Conservation (phyloP, 2,113 vertebrate species). For the Clarias magur region DNA sequence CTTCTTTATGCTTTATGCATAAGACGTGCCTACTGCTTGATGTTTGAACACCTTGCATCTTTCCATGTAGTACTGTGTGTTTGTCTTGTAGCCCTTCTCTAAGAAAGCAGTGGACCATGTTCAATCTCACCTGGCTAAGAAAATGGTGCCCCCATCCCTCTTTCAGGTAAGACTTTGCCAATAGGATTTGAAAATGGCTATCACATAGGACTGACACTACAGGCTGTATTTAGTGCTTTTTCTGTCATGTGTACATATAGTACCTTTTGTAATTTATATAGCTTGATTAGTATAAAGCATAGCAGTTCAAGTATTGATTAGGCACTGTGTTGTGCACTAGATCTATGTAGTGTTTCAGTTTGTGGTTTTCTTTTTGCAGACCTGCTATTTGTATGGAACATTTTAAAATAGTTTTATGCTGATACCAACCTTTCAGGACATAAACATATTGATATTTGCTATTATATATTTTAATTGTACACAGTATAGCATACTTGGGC, state of each 20-base stretch:
- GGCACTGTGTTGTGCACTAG: neutral
- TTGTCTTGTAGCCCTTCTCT: conserved; percentile 84
- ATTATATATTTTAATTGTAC: neutral
- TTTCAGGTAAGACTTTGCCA: conserved; percentile 86
- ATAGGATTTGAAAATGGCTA: neutral
- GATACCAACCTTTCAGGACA: neutral
- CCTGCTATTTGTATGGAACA: neutral
- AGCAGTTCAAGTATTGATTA: neutral
- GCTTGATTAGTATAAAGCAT: neutral
- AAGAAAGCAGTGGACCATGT: conserved; percentile 95
- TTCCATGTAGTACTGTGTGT: conserved; percentile 6
- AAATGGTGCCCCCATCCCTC: conserved; percentile 86
- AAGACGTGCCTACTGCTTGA: neutral
- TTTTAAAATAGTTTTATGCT: neutral
- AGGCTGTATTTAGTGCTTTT: neutral
- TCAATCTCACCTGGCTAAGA: conserved; percentile 90
- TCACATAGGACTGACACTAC: neutral
- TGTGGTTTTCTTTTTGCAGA: neutral
- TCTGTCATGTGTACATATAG: neutral
- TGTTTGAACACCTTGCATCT: conserved; percentile 9
- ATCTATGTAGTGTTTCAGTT: neutral
- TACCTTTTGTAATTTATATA: neutral
- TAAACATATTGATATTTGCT: neutral
- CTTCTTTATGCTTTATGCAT: neutral
- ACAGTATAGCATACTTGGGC: too few species aligned